Base-by-base conservation (phyloP, 2,888 invertebrate genomes). In the Acanthosepion pharaonis region DNA sequence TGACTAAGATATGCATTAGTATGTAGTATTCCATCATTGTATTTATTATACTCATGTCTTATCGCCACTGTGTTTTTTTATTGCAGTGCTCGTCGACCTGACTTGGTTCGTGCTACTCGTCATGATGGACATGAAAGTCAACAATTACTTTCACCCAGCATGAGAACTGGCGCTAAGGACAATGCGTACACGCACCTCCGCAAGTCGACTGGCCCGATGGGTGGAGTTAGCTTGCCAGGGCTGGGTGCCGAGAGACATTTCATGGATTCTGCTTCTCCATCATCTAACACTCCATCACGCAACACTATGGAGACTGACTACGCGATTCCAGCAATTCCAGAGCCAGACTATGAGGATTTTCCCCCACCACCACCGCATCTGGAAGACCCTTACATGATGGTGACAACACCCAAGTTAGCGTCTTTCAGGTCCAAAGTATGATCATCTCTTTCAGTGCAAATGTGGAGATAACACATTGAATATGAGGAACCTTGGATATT, bases 271-370 rank as follows among this genome's bases (percentile, higher is more conserved):
- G 64, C 94, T 8, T 94, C 94, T 11, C 94, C 94, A n/a, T 94
- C 94, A 42, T 94, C 94, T 20, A 94, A 94, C 64, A 94, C 94
- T 42, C 94, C 94, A n/a, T 94, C 94, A 6, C 94, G 94, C 33
- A 94, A 94, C 94, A 94, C 94, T 48, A 53, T 94, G 64, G 94
- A 94, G 28, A 94, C 94, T 23, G 94, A 94, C 94, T 94, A 94
- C 6, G 94, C 94, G 28, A 94, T 94, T 59, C 94, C 94, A 55
- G 94, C 55, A 15, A 94, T 94, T 64, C 94, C 94, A 33, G 94
- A 94, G 33, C 94, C 94, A 55, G 94, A 94, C 25, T 94, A 94
- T 64, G 94, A 94, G 28, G 94, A 94, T 42, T 94, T 94, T 33
- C 94, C 94, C n/a, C 94, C 94, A 64, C 94, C 94, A 6, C 94